These are phyloP conservation scores for Drosophila bocki DNA, from an alignment of 1,140 invertebrate genomes.

Conservation along the genomic window DNA sequence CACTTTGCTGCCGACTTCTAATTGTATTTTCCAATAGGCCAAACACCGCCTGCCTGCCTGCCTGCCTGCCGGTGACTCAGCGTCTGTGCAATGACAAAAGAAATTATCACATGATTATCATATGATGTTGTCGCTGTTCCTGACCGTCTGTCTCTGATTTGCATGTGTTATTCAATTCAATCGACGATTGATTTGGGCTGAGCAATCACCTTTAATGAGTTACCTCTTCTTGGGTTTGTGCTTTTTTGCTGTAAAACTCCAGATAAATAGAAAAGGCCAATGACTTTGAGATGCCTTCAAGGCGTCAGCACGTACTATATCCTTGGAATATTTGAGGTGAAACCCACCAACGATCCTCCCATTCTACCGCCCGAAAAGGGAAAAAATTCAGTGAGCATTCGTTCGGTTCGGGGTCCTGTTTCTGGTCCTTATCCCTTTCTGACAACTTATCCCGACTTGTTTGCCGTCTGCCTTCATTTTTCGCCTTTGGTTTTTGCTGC, in stretches of 20 bases:
- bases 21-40: conserved; percentile 62
- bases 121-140: conserved; percentile 35
- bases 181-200: conserved; percentile 22
- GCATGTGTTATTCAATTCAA: conserved; percentile 30
- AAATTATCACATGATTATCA: conserved; percentile 78
- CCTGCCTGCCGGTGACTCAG: conserved; percentile 51
- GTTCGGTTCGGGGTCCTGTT: conserved; percentile 22
- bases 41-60: conserved; percentile 6
- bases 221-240: background rate
- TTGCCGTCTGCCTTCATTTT: conserved; percentile 36
- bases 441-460: conserved; percentile 63
- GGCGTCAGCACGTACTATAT: conserved; percentile 30
- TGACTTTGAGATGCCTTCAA: conserved; percentile 46
- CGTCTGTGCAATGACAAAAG: conserved; percentile 21
- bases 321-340: conserved; percentile 45
- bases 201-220: conserved; percentile 24
- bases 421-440: conserved; percentile 40
- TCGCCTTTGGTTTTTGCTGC: conserved; percentile 42
- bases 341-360: conserved; percentile 8
- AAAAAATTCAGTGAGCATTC: conserved; percentile 18
- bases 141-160: conserved; percentile 19
- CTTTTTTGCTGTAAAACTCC: too few relatives aligned
- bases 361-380: conserved; percentile 5
- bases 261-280: conserved; percentile 53
- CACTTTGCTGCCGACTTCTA: conserved; percentile 47